phyloP scores from a whole-genome alignment of 2,797 vertebrate genomes.

The Sparidentex hasta region DNA sequence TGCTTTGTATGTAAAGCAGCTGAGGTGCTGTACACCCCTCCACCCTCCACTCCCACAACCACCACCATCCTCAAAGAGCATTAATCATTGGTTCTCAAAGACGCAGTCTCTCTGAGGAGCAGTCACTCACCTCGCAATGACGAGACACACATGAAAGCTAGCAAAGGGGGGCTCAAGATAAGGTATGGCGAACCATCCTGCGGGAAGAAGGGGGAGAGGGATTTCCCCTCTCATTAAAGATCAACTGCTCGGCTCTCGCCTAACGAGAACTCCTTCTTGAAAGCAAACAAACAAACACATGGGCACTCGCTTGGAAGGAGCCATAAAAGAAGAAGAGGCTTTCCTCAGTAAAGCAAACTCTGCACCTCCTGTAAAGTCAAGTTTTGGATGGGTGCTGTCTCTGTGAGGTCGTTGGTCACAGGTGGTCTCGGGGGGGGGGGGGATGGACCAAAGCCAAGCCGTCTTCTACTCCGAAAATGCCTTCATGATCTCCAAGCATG shows the following conservation, averaged over 20 bases:
- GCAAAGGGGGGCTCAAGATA: conserved; percentile 51
- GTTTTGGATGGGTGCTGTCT: background rate
- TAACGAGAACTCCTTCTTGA: conserved; percentile 67
- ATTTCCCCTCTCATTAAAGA: conserved; percentile 78
- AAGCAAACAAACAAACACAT: conserved; percentile 63
- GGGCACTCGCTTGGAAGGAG: conserved; percentile 32
- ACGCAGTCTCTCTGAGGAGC: conserved; percentile 70
- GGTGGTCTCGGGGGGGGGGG: conserved; percentile 42
- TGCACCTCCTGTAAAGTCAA: conserved; percentile 4
- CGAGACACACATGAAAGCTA: conserved; percentile 76
- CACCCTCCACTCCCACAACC: background rate
- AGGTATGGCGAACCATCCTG: conserved; percentile 59
- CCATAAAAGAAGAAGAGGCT: conserved; percentile 11
- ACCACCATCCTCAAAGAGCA: conserved; percentile 70
- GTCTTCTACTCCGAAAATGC: conserved; percentile 61
- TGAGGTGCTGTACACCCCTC: conserved; percentile 18
- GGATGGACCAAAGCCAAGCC: conserved; percentile 34
- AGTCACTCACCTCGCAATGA: conserved; percentile 73
- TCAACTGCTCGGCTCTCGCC: conserved; percentile 67
- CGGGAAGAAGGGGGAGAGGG: conserved; percentile 33
- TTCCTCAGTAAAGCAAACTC: conserved; percentile 16
- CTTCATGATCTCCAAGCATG: conserved; percentile 64
- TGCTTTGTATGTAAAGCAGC: conserved; percentile 64
- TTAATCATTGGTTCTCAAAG: conserved; percentile 74
- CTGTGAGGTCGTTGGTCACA: conserved; percentile 55